These are phyloP conservation scores for Osmoderma eremita DNA, from an alignment of 2,888 invertebrate genomes.

Conservation along the genomic window DNA sequence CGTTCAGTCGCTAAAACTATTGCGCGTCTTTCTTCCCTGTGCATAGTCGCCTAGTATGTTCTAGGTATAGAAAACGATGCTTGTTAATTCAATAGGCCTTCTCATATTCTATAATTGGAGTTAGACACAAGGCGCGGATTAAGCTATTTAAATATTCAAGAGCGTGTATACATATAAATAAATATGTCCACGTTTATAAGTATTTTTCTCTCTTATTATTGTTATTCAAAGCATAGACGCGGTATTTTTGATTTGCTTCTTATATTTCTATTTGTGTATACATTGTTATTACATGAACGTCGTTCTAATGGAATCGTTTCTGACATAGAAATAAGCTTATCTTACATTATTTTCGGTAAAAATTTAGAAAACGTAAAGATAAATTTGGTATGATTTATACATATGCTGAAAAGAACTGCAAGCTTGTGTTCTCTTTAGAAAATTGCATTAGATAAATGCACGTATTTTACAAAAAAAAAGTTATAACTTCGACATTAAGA, in stretches of 20 bases:
- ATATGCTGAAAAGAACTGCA: too few relatives aligned
- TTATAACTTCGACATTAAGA: too few relatives aligned
- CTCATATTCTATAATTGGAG: constrained; percentile 28
- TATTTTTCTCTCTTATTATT: constrained; percentile 1
- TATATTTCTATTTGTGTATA: background rate
- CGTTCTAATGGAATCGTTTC: too few relatives aligned
- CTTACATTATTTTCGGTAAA: too few relatives aligned
- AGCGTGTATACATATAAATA: constrained; percentile 14
- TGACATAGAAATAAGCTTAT: too few relatives aligned
- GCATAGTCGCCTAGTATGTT: background rate
- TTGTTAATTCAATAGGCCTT: constrained; percentile 25
- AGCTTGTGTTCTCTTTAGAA: too few relatives aligned
- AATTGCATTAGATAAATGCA: too few relatives aligned
- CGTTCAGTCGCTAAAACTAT: constrained; percentile 1
- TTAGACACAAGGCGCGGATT: constrained; percentile 26
- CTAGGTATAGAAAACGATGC: too few relatives aligned
- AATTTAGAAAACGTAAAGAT: too few relatives aligned
- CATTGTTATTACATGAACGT: too few relatives aligned
- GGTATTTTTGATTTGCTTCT: constrained; percentile 23
- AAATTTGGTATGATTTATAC: too few relatives aligned
- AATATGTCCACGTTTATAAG: constrained; percentile 11
- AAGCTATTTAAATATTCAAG: constrained; percentile 29
- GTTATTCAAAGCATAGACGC: constrained; percentile 16
- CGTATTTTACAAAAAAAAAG: too few relatives aligned
- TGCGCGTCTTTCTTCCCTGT: constrained; percentile 1